Percentiles rank a stretch among this genome's conserved stretches.
These are phyloP conservation scores for Empidonax alnorum DNA, from an alignment of 2,113 vertebrate species.

Conservation along the genomic window DNA sequence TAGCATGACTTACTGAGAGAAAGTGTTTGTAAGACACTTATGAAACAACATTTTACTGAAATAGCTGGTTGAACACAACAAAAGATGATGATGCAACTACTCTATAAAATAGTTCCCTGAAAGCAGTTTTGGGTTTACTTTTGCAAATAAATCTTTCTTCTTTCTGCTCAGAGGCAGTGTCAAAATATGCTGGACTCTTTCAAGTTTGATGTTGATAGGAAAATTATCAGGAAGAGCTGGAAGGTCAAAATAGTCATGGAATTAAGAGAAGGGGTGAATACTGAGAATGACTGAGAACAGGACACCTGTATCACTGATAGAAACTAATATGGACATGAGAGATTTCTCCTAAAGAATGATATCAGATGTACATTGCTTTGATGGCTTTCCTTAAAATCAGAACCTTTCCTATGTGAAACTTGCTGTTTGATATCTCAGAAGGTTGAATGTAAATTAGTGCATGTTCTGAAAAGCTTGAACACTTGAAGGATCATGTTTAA, in stretches of 20 bases:
- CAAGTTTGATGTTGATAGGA: background rate
- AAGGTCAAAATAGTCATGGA: background rate
- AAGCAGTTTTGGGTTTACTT: background rate
- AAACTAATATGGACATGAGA: background rate
- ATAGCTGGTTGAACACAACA: background rate
- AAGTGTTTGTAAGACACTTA: background rate
- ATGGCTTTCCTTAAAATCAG: background rate
- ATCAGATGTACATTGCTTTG: background rate
- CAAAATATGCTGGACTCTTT: background rate
- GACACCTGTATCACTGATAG: background rate
- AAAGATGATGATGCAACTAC: background rate
- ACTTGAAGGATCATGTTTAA: background rate
- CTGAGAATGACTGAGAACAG: accelerated
- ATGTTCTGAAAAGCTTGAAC: background rate
- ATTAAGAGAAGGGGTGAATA: background rate
- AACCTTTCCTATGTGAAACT: background rate
- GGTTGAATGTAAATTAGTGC: background rate
- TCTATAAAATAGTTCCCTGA: background rate
- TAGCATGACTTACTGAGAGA: background rate
- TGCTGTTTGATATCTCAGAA: background rate
- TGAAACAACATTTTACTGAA: background rate
- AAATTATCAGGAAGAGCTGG: background rate
- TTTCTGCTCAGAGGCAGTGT: background rate
- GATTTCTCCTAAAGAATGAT: background rate
- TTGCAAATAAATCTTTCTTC: background rate